phyloP scores from a whole-genome alignment of 2,797 vertebrate genomes.

The Heterohyrax brucei region DNA sequence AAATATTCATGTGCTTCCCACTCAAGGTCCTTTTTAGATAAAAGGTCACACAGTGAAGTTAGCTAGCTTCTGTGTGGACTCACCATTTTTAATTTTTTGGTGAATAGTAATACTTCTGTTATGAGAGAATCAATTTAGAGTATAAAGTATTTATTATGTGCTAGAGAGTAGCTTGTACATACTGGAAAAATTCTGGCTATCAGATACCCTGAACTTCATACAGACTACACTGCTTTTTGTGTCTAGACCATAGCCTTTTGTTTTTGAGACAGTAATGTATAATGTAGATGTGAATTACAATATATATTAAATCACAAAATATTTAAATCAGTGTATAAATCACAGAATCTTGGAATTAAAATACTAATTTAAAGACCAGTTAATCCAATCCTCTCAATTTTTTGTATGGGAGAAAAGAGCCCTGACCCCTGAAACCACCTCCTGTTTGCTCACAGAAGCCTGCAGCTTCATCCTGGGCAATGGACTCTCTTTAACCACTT shows the following conservation, averaged over 20 bases:
- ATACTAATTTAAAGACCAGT: neutral
- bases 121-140: neutral
- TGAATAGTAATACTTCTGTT: constrained; percentile 27
- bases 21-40: neutral
- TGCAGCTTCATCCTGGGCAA: neutral
- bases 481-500: neutral
- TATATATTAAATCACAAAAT: neutral
- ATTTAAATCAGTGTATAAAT: neutral
- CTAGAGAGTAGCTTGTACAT: neutral
- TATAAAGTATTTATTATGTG: constrained; percentile 9
- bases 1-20: rapidly evolving
- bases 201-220: constrained; percentile 20
- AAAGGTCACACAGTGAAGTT: neutral
- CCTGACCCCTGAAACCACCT: neutral
- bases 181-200: neutral
- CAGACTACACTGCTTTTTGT: neutral
- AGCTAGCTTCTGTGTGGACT: neutral
- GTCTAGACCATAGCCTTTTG: neutral
- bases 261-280: neutral
- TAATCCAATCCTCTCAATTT: constrained; percentile 12
- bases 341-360: neutral
- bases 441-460: neutral
- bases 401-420: neutral
- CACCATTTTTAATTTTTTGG: constrained; percentile 4
- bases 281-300: neutral